phyloP scores from a whole-genome alignment of 2,797 vertebrate species.

The Discoglossus pictus region DNA sequence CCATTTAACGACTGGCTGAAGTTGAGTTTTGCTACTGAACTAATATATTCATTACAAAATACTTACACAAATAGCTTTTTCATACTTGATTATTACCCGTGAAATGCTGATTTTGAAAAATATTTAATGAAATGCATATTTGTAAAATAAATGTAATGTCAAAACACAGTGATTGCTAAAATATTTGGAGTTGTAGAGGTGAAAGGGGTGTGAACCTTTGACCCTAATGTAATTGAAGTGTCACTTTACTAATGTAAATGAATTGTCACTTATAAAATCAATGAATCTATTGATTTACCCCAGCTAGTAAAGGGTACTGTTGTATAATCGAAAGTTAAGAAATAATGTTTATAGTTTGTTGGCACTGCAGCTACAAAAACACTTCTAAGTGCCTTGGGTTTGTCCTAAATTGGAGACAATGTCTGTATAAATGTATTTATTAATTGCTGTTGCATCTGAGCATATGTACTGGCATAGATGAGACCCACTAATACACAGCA shows the following conservation, averaged over 20 bases:
- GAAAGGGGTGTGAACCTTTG: slow-evolving; percentile 40
- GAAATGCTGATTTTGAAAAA: slow-evolving; percentile 32
- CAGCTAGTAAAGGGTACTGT: no score
- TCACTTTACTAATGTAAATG: slow-evolving; percentile 32
- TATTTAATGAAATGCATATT: neutral
- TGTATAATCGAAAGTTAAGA: no score
- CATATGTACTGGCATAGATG: no score
- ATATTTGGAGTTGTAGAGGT: neutral
- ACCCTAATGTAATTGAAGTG: slow-evolving; percentile 15
- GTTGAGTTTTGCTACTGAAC: slow-evolving; percentile 26
- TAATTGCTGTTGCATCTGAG: no score
- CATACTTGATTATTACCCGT: slow-evolving; percentile 32
- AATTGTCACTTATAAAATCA: slow-evolving; percentile 31
- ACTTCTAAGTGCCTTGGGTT: no score
- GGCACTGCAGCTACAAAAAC: no score
- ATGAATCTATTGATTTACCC: slow-evolving; percentile 47
- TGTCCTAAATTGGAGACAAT: no score
- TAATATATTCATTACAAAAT: slow-evolving; percentile 9
- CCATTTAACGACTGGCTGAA: neutral
- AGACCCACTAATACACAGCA: no score
- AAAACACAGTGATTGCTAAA: slow-evolving; percentile 14
- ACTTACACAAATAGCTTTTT: slow-evolving; percentile 5
- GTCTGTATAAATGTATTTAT: no score
- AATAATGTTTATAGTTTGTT: no score
- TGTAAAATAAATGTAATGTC: slow-evolving; percentile 4